These are phyloP conservation scores for Sebastes variabilis DNA, from an alignment of 2,797 vertebrate genomes.

Conservation along the genomic window DNA sequence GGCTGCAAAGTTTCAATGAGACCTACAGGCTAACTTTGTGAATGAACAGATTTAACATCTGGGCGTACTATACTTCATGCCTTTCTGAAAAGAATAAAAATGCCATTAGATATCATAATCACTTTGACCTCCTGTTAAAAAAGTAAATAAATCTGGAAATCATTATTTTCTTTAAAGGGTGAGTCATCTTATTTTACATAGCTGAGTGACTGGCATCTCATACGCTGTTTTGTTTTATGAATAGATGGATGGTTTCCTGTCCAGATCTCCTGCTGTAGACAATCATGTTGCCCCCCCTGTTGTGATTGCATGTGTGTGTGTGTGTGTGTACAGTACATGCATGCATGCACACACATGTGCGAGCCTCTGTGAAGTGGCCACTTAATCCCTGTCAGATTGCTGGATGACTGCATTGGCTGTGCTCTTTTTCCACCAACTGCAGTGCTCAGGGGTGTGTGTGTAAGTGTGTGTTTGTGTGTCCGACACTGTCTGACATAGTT, in stretches of 20 bases:
- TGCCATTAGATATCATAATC: slow-evolving; percentile 54
- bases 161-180: slow-evolving; percentile 59
- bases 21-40: slow-evolving; percentile 24
- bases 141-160: slow-evolving; percentile 62
- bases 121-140: slow-evolving; percentile 51
- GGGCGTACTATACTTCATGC: neutral
- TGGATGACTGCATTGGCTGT: slow-evolving; percentile 61
- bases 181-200: slow-evolving; percentile 59
- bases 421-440: slow-evolving; percentile 74
- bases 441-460: slow-evolving; percentile 34
- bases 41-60: slow-evolving; percentile 46
- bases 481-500: slow-evolving; percentile 63
- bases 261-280: slow-evolving; percentile 43
- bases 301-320: slow-evolving; percentile 2
- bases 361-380: slow-evolving; percentile 66
- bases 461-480: slow-evolving; percentile 24
- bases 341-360: slow-evolving; percentile 45
- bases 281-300: slow-evolving; percentile 37
- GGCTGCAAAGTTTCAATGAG: neutral
- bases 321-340: slow-evolving; percentile 24
- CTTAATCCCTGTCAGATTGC: slow-evolving; percentile 76
- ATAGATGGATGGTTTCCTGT: slow-evolving; percentile 71
- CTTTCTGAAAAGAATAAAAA: slow-evolving; percentile 34
- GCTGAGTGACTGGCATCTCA: slow-evolving; percentile 63
- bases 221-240: slow-evolving; percentile 57